phyloP scores from a whole-genome alignment of 1,140 invertebrate genomes.

The Eriosoma lanigerum region DNA sequence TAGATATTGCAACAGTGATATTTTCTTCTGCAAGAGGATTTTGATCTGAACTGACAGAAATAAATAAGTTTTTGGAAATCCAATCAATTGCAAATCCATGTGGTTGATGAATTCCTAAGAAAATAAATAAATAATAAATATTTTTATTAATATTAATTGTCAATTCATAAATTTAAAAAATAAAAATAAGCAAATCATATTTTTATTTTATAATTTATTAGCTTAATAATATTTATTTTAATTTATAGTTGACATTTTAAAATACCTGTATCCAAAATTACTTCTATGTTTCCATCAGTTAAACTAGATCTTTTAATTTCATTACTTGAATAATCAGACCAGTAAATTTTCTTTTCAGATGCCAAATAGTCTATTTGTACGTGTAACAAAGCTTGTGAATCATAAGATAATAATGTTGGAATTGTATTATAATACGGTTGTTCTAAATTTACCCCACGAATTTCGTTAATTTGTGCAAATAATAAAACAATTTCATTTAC shows the following conservation, averaged over 20 bases:
- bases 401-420: conserved; percentile 66
- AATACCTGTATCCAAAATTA: conserved; percentile 72
- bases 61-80: conserved; percentile 73
- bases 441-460: conserved; percentile 78
- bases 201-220: no score
- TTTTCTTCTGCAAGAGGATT: conserved; percentile 56
- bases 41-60: conserved; percentile 62
- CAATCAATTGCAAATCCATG: conserved; percentile 73
- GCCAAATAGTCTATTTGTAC: conserved; percentile 71
- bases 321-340: conserved; percentile 74
- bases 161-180: no score
- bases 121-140: neutral
- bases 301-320: conserved; percentile 73
- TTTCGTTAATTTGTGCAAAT: conserved; percentile 73
- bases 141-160: no score
- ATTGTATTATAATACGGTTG: conserved; percentile 76
- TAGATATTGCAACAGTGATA: conserved; percentile 61
- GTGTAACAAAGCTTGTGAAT: conserved; percentile 65
- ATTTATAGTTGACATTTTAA: neutral
- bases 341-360: conserved; percentile 70
- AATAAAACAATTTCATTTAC: conserved; percentile 76
- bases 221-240: neutral
- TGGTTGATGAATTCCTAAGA: conserved; percentile 63
- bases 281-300: conserved; percentile 67
- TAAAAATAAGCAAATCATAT: no score